Conservation (phyloP, 2,888 invertebrate genomes). For the Copidosoma aretas region DNA sequence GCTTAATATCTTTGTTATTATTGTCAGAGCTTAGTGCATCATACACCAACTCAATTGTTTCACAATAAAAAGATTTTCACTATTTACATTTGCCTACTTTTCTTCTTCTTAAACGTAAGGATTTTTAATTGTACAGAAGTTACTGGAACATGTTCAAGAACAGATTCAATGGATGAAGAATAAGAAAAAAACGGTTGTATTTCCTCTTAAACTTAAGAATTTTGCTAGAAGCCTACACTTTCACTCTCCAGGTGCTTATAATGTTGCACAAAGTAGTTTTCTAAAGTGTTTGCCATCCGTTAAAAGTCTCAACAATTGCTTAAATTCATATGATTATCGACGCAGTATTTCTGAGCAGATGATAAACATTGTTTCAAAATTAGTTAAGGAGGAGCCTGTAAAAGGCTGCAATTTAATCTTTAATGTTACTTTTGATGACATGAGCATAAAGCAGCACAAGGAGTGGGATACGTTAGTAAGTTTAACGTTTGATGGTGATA, state of each 20-base stretch:
- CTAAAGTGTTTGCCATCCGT: conserved; percentile 31
- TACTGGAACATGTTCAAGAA: neutral
- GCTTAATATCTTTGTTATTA: too few species aligned
- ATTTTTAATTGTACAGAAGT: neutral
- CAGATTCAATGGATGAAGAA: neutral
- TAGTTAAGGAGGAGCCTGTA: neutral
- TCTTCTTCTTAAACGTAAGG: too few species aligned
- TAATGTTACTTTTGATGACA: conserved; percentile 34
- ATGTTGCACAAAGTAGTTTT: conserved; percentile 10
- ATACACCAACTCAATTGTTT: too few species aligned
- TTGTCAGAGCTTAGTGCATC: too few species aligned
- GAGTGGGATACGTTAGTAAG: conserved; percentile 14
- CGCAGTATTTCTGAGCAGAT: neutral
- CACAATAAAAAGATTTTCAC: too few species aligned
- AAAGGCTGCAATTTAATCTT: conserved; percentile 11
- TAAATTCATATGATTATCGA: neutral
- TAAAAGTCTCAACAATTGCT: conserved; percentile 13
- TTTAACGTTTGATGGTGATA: conserved; percentile 18
- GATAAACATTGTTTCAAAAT: neutral
- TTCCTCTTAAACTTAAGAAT: neutral
- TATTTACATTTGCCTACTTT: too few species aligned
- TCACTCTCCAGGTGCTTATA: neutral
- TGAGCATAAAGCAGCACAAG: conserved; percentile 9
- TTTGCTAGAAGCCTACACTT: conserved; percentile 12
- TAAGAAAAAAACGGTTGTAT: neutral